These are phyloP conservation scores for Poeciliopsis infans DNA, from an alignment of 2,797 vertebrate genomes.

Conservation along the genomic window DNA sequence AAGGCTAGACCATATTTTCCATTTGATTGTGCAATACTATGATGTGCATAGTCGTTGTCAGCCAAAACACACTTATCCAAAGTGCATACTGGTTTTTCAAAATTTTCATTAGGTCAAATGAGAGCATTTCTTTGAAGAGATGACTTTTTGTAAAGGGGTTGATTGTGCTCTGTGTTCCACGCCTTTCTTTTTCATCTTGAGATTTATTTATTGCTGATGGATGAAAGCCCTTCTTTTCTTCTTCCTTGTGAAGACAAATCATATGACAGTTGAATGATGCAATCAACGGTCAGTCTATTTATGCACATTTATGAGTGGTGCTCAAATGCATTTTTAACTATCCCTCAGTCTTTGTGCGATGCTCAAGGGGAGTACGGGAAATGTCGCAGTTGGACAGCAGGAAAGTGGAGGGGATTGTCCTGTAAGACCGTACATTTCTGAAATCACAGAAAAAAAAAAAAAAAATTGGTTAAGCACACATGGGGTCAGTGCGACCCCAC, in stretches of 20 bases:
- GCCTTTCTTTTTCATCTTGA: slow-evolving; percentile 47
- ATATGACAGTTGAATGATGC: slow-evolving; percentile 34
- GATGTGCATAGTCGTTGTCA: slow-evolving; percentile 5
- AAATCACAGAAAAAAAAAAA: too few species aligned
- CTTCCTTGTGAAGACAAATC: slow-evolving; percentile 47
- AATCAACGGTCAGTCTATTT: slow-evolving; percentile 40
- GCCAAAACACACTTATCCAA: slow-evolving; percentile 17
- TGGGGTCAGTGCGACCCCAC: too few species aligned
- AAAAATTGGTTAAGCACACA: too few species aligned
- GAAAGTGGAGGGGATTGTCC: too few species aligned
- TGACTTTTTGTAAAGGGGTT: slow-evolving; percentile 51
- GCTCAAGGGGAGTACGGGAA: too few species aligned
- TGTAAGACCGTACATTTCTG: too few species aligned
- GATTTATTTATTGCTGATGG: slow-evolving; percentile 73
- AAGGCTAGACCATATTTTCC: slow-evolving; percentile 28
- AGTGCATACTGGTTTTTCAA: slow-evolving; percentile 36
- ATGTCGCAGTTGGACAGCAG: too few species aligned
- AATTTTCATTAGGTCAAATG: slow-evolving; percentile 40
- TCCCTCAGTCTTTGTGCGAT: too few species aligned
- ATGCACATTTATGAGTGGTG: slow-evolving; percentile 16
- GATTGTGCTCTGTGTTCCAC: slow-evolving; percentile 48
- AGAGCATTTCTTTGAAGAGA: slow-evolving; percentile 43
- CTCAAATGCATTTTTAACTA: slow-evolving; percentile 13
- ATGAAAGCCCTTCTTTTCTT: slow-evolving; percentile 67
- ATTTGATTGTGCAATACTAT: neutral